Evolutionary conservation across 2,888 invertebrate species (phyloP).

Genomic region (Epicampocera succincta): DNA sequence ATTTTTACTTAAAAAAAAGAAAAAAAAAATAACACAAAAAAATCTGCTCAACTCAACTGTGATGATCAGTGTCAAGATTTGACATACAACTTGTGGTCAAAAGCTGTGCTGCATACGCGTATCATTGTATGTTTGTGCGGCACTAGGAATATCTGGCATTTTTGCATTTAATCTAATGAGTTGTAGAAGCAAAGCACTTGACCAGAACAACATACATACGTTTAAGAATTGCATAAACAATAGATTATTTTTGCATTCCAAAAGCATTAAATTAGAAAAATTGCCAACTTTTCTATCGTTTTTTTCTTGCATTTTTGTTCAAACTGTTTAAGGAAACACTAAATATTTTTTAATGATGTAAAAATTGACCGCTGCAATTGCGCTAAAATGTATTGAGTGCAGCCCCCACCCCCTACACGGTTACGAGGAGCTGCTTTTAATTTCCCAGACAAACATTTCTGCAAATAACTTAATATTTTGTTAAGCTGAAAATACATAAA

Average conservation of each 20-base stretch:
- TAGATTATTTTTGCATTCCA: constrained; percentile 26
- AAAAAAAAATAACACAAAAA: no score
- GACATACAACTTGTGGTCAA: constrained; percentile 70
- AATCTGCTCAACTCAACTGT: constrained; percentile 72
- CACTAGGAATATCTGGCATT: constrained; percentile 32
- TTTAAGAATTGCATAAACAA: constrained; percentile 59
- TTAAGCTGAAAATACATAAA: no score
- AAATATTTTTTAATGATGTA: constrained; percentile 23
- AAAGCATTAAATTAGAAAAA: constrained; percentile 31
- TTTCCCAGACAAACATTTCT: neutral
- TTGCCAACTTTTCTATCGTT: constrained; percentile 1
- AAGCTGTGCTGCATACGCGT: constrained; percentile 32
- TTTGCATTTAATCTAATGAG: constrained; percentile 58
- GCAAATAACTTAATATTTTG: no score
- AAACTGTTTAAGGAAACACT: constrained; percentile 66
- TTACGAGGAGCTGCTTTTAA: neutral
- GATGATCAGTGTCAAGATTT: constrained; percentile 81
- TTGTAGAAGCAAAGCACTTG: constrained; percentile 65
- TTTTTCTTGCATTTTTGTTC: constrained; percentile 14
- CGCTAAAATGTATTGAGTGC: neutral
- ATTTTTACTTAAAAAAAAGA: constrained; percentile 25
- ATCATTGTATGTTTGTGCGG: neutral
- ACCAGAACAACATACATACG: constrained; percentile 53
- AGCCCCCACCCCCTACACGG: no score
- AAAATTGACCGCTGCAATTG: neutral